Base-by-base conservation (phyloP, 2,888 invertebrate species). In the Orchesellides sinensis region DNA sequence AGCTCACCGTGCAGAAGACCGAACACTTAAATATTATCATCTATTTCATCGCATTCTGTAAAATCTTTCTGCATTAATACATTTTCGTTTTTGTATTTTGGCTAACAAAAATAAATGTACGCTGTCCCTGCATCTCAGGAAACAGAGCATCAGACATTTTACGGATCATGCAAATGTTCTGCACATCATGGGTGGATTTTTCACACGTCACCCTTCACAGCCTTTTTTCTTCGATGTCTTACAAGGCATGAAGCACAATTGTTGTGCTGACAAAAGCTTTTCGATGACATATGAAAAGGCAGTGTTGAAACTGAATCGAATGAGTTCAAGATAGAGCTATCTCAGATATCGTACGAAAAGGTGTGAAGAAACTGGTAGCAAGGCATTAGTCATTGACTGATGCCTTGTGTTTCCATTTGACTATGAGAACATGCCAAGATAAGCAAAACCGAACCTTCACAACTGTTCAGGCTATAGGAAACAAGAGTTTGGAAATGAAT, bases 371-470 rank as follows among this genome's bases (percentile, higher is more conserved):
- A 52, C 47, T 21, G 45, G 52, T 12, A 25, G 56, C 45, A 73
- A 40, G 27, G 63, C 25, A 54, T 70, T 79, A 72, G 59, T 59
- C 66, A 80, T 35, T 80, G 73, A 73, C 72, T 56, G 73, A 81
- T 73, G 66, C 35, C 59, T 66, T 29, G 47, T 54, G 56, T 47
- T 29, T 63, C 52, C 49, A 27, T 27, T 47, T 47, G 47, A 10
- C 27, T 21, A 35, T 82, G 81, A 82, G 52, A 75, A 82, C 32
- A 23, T 74, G 81, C 81, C 81, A 82, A 82, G 63, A 75, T 74
- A 82, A 82, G 74, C 81, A 82, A 45, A 69, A 23, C 10, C 8
- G 40, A 75, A 70, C 81, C 80, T 80, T 80, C 80, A 80, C 10
- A 40, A 6, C 32, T 32, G n/a, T 32, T 32, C 32, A 5, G 5